Evolutionary conservation across 2,113 vertebrate species (phyloP), one percentile per base, ranked within the genome.

Genomic region (Cygnus atratus): DNA sequence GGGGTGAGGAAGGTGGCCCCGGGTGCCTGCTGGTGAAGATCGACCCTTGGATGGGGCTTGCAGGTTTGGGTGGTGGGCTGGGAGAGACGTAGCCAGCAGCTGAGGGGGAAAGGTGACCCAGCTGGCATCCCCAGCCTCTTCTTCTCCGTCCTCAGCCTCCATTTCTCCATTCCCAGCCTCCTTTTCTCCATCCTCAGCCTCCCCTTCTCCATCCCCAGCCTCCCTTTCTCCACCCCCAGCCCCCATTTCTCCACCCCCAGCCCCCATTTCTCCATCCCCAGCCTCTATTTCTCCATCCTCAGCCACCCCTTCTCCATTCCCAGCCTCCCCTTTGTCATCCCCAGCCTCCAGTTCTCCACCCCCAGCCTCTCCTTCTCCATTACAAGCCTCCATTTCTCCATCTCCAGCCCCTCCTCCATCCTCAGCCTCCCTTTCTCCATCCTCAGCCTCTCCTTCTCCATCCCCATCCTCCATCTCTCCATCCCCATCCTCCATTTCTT

Each of bases 41-140:
- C 6, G 3, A 4, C 52, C 43, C 10, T 16, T 13, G 37, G 35
- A 29, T 24, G 39, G 62, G 61, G 54, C 6, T 50, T 70, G 62
- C 7, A 26, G 67, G 2, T 10, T 52, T 67, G 46, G 43, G 54
- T 61, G 83, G 3, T 62, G 68, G 73, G 13, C 3, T 67, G 70
- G 62, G 39, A 61, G 62, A n/a, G 24, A 58, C 3, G 2, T 5
- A 18, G 1, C 2, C 33, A 2, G 1, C 2, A 71, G n/a, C 2
- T 44, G 54, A 26, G 37, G 29, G 33, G 25, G 62, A 46, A 68
- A 46, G 22, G 67, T 29, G 62, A 65, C 37, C 62, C 37, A 41
- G 62, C 37, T 37, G 39, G 25, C 62, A 41, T 19, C 37, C 17
- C 11, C 37, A 65, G 62, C 6, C 46, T 37, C 28, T 20, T 9